These are phyloP conservation scores for Callimorpha dominula DNA, from an alignment of 2,888 invertebrate species.

Conservation along the genomic window DNA sequence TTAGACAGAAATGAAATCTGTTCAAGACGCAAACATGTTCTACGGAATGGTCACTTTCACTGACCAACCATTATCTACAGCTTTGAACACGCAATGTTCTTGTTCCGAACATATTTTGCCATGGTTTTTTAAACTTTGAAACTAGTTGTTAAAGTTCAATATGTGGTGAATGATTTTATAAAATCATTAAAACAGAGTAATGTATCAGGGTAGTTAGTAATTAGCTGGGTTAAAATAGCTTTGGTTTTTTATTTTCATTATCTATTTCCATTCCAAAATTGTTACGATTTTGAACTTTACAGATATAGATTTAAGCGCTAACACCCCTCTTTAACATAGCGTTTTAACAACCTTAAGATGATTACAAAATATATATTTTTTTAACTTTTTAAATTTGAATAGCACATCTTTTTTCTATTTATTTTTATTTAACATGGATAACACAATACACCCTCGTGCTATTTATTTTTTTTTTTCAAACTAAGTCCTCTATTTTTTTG, in stretches of 20 bases:
- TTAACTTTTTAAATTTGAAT: no score
- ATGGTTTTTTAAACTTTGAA: constrained; percentile 15
- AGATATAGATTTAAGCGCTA: background rate
- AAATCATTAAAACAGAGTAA: constrained; percentile 7
- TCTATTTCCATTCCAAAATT: background rate
- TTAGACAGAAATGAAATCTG: constrained; percentile 35
- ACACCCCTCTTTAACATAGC: no score
- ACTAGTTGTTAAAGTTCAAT: background rate
- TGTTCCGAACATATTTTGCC: background rate
- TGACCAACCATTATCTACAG: constrained; percentile 46
- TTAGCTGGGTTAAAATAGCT: constrained; percentile 15
- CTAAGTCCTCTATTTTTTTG: no score
- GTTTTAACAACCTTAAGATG: background rate
- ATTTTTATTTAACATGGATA: background rate
- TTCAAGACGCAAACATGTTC: constrained; percentile 28
- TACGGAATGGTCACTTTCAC: constrained; percentile 59
- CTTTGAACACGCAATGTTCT: constrained; percentile 60
- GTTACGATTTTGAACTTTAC: background rate
- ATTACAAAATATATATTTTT: no score
- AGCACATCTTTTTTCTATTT: background rate
- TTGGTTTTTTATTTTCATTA: background rate
- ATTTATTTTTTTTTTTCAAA: no score
- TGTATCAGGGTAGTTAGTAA: constrained; percentile 20
- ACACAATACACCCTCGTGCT: no score
- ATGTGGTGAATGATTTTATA: background rate